These are phyloP conservation scores for Mechanitis messenoides DNA, from an alignment of 2,888 invertebrate species.

Conservation along the genomic window DNA sequence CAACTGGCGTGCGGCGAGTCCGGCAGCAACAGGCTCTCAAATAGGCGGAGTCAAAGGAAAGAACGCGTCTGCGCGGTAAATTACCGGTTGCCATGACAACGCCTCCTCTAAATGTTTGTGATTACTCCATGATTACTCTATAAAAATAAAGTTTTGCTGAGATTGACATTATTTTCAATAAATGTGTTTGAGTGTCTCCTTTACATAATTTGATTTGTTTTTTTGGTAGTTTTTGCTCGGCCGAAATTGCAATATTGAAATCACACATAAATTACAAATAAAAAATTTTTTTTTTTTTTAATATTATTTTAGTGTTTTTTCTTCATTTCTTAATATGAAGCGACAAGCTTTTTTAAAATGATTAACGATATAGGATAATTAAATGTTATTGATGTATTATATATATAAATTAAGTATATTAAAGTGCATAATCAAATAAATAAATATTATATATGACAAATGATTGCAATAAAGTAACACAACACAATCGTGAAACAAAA, in stretches of 20 bases:
- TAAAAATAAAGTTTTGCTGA: constrained; percentile 49
- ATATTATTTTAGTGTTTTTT: too few relatives aligned
- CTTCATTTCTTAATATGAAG: too few relatives aligned
- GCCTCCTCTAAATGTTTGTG: constrained; percentile 68
- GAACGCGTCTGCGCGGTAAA: constrained; percentile 59
- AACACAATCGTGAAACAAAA: constrained; percentile 12
- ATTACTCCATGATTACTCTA: constrained; percentile 44
- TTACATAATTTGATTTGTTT: not conserved
- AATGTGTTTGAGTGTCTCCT: constrained; percentile 39
- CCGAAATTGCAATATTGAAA: too few relatives aligned
- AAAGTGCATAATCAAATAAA: too few relatives aligned
- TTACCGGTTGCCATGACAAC: constrained; percentile 65
- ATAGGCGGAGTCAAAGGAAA: constrained; percentile 52
- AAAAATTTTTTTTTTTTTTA: too few relatives aligned
- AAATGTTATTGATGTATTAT: too few relatives aligned
- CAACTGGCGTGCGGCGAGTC: constrained; percentile 59
- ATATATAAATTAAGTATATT: not conserved
- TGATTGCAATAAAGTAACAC: not conserved
- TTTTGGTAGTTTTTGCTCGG: too few relatives aligned
- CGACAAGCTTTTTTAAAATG: too few relatives aligned
- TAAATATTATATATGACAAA: not conserved
- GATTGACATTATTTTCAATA: constrained; percentile 56
- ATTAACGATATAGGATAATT: too few relatives aligned
- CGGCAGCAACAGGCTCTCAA: constrained; percentile 70
- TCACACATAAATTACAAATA: too few relatives aligned